These are phyloP conservation scores for Triplophysa tibetana DNA, from an alignment of 2,113 vertebrate genomes.

Conservation along the genomic window DNA sequence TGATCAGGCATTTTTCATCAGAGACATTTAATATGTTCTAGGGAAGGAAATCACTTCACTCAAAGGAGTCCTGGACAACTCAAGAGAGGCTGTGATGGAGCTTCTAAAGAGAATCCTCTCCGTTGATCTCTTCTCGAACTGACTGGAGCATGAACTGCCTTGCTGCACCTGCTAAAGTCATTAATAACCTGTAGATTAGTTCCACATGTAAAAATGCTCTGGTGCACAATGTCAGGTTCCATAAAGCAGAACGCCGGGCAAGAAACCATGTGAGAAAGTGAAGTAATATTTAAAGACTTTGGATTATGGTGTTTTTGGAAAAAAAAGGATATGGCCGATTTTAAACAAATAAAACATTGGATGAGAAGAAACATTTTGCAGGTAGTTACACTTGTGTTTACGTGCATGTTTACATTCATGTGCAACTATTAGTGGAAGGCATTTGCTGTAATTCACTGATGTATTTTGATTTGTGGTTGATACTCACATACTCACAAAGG, in stretches of 20 bases:
- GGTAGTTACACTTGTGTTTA: neutral
- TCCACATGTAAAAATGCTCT: slow-evolving; percentile 71
- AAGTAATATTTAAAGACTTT: slow-evolving; percentile 47
- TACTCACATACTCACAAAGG: neutral
- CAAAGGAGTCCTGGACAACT: neutral
- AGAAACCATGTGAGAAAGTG: slow-evolving; percentile 58
- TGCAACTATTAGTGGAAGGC: neutral
- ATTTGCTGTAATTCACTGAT: neutral
- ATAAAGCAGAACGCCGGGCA: slow-evolving; percentile 66
- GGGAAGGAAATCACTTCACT: neutral
- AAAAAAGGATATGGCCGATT: slow-evolving; percentile 16
- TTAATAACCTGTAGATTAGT: slow-evolving; percentile 66
- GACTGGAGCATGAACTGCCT: slow-evolving; percentile 59
- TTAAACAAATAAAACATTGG: slow-evolving; percentile 30
- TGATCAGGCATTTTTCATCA: neutral
- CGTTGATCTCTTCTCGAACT: slow-evolving; percentile 42
- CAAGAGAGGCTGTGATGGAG: neutral
- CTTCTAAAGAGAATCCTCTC: neutral
- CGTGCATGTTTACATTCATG: neutral
- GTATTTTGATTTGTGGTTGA: neutral
- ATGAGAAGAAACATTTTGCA: neutral
- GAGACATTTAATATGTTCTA: neutral
- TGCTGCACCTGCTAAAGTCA: slow-evolving; percentile 70
- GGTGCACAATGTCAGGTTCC: slow-evolving; percentile 63
- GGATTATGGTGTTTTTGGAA: slow-evolving; percentile 33